Percentiles rank a stretch among this genome's conserved stretches.
Evolutionary conservation across 2,888 invertebrate species (phyloP).

Genomic region (Idaea biselata): DNA sequence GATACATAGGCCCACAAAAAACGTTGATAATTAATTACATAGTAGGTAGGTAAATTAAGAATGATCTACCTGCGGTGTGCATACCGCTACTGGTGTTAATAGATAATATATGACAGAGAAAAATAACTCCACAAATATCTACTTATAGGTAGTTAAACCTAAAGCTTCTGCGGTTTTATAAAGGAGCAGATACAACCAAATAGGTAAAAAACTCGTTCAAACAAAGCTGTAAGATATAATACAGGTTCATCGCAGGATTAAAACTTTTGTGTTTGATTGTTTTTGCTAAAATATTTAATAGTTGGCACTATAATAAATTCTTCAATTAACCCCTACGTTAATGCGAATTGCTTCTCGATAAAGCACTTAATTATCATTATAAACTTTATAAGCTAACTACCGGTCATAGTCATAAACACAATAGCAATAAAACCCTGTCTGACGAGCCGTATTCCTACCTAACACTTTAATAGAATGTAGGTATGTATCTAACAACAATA

Average conservation of each 20-base stretch:
- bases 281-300: background rate
- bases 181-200: no score
- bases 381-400: background rate
- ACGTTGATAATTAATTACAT: background rate
- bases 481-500: background rate
- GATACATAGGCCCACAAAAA: background rate
- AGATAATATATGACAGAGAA: background rate
- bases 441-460: background rate
- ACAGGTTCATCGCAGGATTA: no score
- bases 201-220: no score
- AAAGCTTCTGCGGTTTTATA: no score
- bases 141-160: background rate
- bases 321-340: conserved; percentile 11
- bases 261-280: no score
- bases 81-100: conserved; percentile 29
- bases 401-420: background rate
- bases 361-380: conserved; percentile 11
- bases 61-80: conserved; percentile 19
- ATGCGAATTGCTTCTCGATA: conserved; percentile 17
- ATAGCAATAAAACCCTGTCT: background rate
- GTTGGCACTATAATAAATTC: conserved; percentile 2
- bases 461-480: background rate
- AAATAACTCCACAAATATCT: background rate
- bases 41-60: background rate
- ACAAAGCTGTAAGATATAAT: no score